Conservation (phyloP, 2,797 vertebrate species). For the Karalla daura region DNA sequence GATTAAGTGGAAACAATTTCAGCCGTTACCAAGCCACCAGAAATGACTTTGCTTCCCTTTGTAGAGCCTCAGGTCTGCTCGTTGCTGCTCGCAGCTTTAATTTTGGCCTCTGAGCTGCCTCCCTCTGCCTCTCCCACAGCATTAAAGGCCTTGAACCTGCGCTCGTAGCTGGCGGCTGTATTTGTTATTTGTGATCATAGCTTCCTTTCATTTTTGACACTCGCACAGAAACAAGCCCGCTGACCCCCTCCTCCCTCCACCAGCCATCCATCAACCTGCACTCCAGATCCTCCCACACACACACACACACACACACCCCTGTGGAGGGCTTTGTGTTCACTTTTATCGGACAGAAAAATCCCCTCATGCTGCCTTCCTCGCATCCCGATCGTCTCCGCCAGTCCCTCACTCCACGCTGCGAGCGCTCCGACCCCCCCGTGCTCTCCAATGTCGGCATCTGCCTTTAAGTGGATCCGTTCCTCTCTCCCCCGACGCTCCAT, state of each 20-base stretch:
- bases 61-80: too few species aligned
- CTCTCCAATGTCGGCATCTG: conserved; percentile 50
- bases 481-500: conserved; percentile 40
- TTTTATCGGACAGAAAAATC: not conserved
- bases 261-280: conserved; percentile 10
- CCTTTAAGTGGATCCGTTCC: conserved; percentile 58
- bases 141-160: not conserved
- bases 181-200: not conserved
- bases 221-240: not conserved
- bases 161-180: not conserved
- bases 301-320: too few species aligned
- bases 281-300: conserved; percentile 3
- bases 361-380: not conserved
- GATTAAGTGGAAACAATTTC: too few species aligned
- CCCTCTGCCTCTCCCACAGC: too few species aligned
- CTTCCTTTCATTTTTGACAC: not conserved
- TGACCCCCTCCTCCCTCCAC: conserved; percentile 11
- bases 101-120: too few species aligned
- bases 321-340: conserved; percentile 39
- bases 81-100: too few species aligned
- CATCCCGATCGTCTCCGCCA: conserved; percentile 30
- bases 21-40: too few species aligned
- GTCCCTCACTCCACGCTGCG: conserved; percentile 24
- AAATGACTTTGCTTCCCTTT: too few species aligned
- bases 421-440: conserved; percentile 30